phyloP scores from a whole-genome alignment of 1,140 invertebrate genomes.

The Trichogramma pretiosum region DNA sequence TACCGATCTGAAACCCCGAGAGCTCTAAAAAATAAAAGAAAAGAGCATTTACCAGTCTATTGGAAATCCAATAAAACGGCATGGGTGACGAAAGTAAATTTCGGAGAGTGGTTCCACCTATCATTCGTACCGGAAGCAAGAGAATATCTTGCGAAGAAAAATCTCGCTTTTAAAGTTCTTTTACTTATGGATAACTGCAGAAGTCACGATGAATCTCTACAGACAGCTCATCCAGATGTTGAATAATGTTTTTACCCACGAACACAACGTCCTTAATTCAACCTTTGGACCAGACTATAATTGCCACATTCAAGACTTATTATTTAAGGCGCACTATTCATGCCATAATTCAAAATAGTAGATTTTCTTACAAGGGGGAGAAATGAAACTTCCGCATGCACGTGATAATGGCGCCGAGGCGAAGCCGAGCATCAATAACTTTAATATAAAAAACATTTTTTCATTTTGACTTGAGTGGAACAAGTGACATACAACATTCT shows the following conservation, averaged over 20 bases:
- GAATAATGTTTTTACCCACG: constrained; percentile 39
- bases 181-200: constrained; percentile 42
- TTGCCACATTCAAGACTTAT: constrained; percentile 25
- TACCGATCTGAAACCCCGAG: constrained; percentile 37
- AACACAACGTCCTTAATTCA: constrained; percentile 42
- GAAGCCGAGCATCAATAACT: too few species aligned
- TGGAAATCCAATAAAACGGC: too few species aligned
- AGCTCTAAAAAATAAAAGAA: too few species aligned
- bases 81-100: too few species aligned
- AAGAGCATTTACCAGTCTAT: constrained; percentile 28
- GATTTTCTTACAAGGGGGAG: too few species aligned
- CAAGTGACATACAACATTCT: too few species aligned
- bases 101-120: too few species aligned
- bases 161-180: constrained; percentile 39
- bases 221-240: constrained; percentile 29
- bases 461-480: too few species aligned
- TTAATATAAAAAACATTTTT: too few species aligned
- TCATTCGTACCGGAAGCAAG: constrained; percentile 22
- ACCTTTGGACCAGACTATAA: constrained; percentile 42
- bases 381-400: too few species aligned
- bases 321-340: constrained; percentile 15
- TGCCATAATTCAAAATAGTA: too few species aligned
- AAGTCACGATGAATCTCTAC: constrained; percentile 34
- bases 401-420: too few species aligned
- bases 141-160: constrained; percentile 28